Evolutionary conservation across 2,113 vertebrate species (phyloP), one percentile per base, ranked within the genome.

Genomic region (Calyptomena viridis): DNA sequence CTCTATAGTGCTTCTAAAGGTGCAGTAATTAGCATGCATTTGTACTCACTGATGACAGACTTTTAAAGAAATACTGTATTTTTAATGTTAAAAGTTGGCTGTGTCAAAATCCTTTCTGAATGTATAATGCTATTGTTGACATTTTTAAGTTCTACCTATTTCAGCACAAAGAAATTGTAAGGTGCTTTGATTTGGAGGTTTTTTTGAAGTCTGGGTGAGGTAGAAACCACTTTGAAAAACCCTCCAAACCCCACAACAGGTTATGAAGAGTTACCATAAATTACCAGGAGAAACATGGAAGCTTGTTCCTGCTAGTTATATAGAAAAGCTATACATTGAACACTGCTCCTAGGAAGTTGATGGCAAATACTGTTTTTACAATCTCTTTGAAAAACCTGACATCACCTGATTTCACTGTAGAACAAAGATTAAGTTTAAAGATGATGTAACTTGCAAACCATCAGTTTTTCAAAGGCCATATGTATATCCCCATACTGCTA

Each of bases 391-490:
- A 74, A 92, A 81, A 68, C n/a, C n/a, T 67, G 40, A 74, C 35
- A 56, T 74, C 50, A 77, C 67, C 25, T 20, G 21, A 87, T 75
- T 84, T 86, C 27, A 52, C 47, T 66, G 63, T 60, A 72, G 35
- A 85, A 23, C 20, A 80, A 73, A 87, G 62, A 18, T 85, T 82
- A 59, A 83, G 42, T 77, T 86, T 89, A 77, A 90, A 77, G 35
- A 83, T 39, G 25, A 62, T 1, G 5, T 66, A n/a, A 66, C 17
- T 85, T 79, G 52, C 30, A 66, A 88, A 39, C 14, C n/a, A 40
- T 52, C 14, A 44, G 10, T 37, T 66, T 50, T 93, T 93, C 16
- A 22, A 86, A 73, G 40, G 58, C 12, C 8, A 2, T 60, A 17
- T 52, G 31, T 67, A 17, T 52, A 31, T 67, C 58, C 37, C 25